A percentile compares a stretch with the other conserved stretches of the same genome.
Evolutionary conservation across 2,113 vertebrate species (phyloP).

Genomic region (Vanacampus margaritifer): DNA sequence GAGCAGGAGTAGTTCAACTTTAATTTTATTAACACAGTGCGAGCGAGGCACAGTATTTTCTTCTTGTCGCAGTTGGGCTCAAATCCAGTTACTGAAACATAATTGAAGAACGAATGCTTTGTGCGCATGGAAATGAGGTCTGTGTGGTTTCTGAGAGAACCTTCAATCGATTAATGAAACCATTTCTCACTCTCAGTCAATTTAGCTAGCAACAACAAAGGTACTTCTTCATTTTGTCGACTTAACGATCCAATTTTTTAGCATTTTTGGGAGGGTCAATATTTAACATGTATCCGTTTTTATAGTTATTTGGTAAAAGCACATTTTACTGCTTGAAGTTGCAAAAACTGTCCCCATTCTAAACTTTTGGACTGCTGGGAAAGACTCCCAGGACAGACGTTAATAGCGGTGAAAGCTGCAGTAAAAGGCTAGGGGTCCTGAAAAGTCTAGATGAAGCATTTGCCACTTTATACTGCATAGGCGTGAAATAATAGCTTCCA

Average conservation of each 20-base stretch:
- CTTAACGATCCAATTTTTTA: not conserved
- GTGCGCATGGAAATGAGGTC: not conserved
- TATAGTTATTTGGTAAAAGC: not conserved
- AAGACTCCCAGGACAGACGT: slow-evolving; percentile 46
- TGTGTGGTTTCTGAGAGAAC: not conserved
- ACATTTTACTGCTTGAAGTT: not conserved
- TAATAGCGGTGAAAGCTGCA: slow-evolving; percentile 48
- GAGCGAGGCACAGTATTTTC: not conserved
- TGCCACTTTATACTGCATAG: slow-evolving; percentile 47
- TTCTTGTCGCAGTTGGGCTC: not conserved
- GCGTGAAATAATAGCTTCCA: slow-evolving; percentile 53
- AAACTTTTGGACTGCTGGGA: slow-evolving; percentile 7
- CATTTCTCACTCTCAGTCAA: not conserved
- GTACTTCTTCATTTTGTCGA: not conserved
- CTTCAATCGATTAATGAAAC: not conserved
- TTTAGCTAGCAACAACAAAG: not conserved
- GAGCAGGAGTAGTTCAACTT: not conserved
- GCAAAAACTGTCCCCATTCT: not conserved
- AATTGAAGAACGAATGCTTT: not conserved
- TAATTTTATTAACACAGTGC: not conserved
- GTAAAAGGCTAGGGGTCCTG: slow-evolving; percentile 55
- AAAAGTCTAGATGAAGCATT: slow-evolving; percentile 53
- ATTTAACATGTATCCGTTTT: not conserved
- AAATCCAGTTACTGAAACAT: not conserved
- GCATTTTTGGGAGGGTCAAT: not conserved